A percentile compares a stretch with the other conserved stretches of the same genome.
Conservation (phyloP, 1,140 invertebrate species). For the Atta cephalotes region DNA sequence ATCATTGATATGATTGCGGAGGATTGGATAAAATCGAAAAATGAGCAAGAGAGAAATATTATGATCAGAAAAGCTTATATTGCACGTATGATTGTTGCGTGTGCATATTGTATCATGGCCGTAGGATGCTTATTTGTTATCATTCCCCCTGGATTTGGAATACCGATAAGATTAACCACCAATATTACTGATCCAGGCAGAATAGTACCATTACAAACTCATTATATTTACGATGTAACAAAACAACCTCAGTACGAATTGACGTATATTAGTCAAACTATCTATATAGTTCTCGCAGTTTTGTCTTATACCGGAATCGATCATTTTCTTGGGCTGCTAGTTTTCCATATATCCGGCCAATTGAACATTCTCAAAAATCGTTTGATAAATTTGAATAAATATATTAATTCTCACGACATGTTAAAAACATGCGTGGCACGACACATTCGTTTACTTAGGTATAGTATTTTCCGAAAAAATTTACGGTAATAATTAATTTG, state of each 20-base stretch:
- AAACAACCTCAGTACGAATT: slow-evolving; percentile 1
- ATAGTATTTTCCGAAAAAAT: not conserved
- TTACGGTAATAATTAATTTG: not conserved
- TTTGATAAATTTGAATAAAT: not conserved
- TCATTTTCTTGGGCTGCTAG: not conserved
- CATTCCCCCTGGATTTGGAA: not conserved
- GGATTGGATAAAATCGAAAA: slow-evolving; percentile 18
- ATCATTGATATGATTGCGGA: slow-evolving; percentile 15
- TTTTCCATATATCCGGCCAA: slow-evolving; percentile 40
- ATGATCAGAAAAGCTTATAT: slow-evolving; percentile 9
- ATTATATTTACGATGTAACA: slow-evolving; percentile 26
- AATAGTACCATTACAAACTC: not conserved
- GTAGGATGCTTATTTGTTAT: not conserved
- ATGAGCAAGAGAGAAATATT: not conserved
- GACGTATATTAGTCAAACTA: slow-evolving; percentile 16
- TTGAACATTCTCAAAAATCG: slow-evolving; percentile 34
- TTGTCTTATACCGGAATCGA: no score
- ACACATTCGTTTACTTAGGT: slow-evolving; percentile 42
- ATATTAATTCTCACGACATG: not conserved
- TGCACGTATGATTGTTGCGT: not conserved
- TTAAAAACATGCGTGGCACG: not conserved
- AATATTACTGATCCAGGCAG: slow-evolving; percentile 19
- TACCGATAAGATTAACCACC: slow-evolving; percentile 5
- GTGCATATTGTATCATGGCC: not conserved
- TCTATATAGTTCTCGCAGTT: not conserved